phyloP scores from a whole-genome alignment of 37 sponge, comb jelly and placozoan genomes.

The Ephydatia muelleri region DNA sequence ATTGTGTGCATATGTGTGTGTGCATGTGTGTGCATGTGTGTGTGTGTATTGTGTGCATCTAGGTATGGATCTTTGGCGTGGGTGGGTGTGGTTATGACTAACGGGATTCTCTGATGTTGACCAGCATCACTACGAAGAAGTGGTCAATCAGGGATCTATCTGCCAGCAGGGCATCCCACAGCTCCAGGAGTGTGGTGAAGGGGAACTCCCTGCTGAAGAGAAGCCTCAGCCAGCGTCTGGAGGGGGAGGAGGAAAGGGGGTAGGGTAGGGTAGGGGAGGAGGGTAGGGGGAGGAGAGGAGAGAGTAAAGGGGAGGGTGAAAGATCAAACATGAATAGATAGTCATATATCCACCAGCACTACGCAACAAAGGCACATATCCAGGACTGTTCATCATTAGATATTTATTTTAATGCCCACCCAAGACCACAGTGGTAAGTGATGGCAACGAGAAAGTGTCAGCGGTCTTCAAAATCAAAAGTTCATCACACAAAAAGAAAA shows the following conservation, averaged over 20 bases:
- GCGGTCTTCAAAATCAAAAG: background rate
- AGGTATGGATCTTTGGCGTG: no score
- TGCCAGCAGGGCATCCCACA: conserved; percentile 98
- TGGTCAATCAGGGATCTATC: conserved; percentile 92
- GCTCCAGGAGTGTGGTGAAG: conserved; percentile 76
- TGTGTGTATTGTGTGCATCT: no score
- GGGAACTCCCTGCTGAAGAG: conserved; percentile 97
- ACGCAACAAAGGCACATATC: no score
- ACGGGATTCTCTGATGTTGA: conserved; percentile 81
- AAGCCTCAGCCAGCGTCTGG: conserved; percentile 94
- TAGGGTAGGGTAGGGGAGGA: background rate
- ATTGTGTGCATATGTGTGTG: no score
- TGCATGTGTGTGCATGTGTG: no score
- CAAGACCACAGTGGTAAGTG: no score
- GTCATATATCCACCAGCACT: no score
- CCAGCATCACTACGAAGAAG: conserved; percentile 90
- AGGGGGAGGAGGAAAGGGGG: background rate
- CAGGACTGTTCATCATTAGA: no score
- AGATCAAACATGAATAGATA: no score
- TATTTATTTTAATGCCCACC: no score
- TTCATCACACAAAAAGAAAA: background rate
- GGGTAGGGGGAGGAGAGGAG: background rate
- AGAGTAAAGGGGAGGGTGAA: background rate
- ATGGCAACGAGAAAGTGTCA: no score
- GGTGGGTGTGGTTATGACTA: conserved; percentile 30